Evolutionary conservation across 2,113 vertebrate genomes (phyloP).

Genomic region (Elanoides forficatus): DNA sequence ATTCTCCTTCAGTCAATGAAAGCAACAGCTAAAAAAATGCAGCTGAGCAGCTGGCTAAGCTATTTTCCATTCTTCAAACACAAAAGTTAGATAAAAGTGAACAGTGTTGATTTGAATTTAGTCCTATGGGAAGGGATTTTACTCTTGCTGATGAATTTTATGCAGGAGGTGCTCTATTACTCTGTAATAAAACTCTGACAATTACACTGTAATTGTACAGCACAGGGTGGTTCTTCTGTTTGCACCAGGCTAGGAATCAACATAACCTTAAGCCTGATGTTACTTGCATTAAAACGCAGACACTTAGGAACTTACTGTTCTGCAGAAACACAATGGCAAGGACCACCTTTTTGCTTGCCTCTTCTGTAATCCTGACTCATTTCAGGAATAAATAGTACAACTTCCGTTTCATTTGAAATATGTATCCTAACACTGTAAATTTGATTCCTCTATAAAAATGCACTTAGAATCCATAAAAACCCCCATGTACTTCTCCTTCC

Average conservation of each 20-base stretch:
- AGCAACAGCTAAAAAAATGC: background rate
- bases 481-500: background rate
- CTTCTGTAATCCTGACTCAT: background rate
- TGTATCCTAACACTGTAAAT: background rate
- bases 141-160: constrained; percentile 1
- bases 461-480: background rate
- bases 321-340: background rate
- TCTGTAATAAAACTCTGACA: background rate
- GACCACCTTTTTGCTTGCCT: background rate
- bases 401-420: background rate
- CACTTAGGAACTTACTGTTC: background rate
- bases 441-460: background rate
- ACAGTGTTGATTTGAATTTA: background rate
- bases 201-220: background rate
- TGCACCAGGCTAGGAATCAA: background rate
- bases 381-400: background rate
- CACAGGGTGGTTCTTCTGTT: background rate
- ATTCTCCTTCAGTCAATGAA: background rate
- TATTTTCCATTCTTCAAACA: background rate
- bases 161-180: background rate
- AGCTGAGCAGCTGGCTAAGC: background rate
- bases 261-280: background rate
- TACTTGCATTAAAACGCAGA: background rate
- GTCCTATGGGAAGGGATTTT: background rate
- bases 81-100: background rate